Evolutionary conservation across 2,113 vertebrate species (phyloP).

Genomic region (Tetrao urogallus): DNA sequence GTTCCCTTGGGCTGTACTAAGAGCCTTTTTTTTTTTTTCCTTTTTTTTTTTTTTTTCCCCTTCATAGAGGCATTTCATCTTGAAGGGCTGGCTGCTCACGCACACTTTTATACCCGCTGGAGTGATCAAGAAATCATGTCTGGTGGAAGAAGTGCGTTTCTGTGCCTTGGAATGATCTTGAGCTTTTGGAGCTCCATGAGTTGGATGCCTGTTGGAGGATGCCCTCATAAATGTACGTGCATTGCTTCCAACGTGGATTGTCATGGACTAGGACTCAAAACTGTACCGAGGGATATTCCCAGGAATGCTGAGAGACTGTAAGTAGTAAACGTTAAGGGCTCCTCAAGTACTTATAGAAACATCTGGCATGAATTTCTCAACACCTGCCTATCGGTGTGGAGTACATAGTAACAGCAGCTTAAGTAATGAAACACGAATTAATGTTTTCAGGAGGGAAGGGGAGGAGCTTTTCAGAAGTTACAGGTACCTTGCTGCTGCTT

Average conservation of each 20-base stretch:
- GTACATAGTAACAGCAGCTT: not conserved
- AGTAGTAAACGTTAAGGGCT: conserved; percentile 75
- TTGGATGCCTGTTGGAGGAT: conserved; percentile 81
- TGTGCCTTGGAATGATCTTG: conserved; percentile 74
- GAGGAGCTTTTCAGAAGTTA: conserved; percentile 15
- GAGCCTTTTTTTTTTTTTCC: conserved; percentile 24
- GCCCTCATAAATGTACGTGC: conserved; percentile 97
- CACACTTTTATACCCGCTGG: not conserved
- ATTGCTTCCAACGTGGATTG: conserved; percentile 96
- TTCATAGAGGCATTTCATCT: conserved; percentile 55
- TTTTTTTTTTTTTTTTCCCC: conserved; percentile 12
- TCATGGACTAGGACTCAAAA: conserved; percentile 90
- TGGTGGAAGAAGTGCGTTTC: conserved; percentile 69
- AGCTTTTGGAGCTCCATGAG: conserved; percentile 79
- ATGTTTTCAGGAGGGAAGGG: conserved; percentile 33
- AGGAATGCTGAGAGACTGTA: conserved; percentile 95
- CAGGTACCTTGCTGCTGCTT: not conserved
- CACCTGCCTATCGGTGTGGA: not conserved
- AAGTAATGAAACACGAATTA: not conserved
- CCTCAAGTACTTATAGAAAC: not conserved
- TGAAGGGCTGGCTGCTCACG: conserved; percentile 7
- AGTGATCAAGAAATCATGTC: conserved; percentile 73
- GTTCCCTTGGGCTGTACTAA: conserved; percentile 64
- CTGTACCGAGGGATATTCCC: conserved; percentile 91
- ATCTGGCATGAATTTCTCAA: conserved; percentile 5